Base-by-base conservation (phyloP, 2,797 vertebrate species). In the Melanotaenia maccullochi region DNA sequence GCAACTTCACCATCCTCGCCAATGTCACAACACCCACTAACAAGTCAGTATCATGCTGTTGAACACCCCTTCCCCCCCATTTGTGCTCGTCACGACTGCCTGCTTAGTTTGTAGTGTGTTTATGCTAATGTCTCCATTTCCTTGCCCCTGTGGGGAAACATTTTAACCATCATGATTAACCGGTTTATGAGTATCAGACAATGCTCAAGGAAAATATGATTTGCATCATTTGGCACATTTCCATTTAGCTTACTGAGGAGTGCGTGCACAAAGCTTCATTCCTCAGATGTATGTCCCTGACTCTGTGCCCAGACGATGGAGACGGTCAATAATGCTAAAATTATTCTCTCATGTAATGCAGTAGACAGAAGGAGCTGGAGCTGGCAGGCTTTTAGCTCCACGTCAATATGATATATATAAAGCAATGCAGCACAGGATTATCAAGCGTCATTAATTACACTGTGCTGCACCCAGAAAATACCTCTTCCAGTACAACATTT, bases 1-100 rank as follows among this genome's bases (percentile, higher is more conserved):
- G 95, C 93, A 98, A 97, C 94, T 98, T 98, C 90, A 97, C 97
- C 83, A 96, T 97, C 92, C 95, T 98, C 89, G 95, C 96, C 92
- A 97, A 97, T 84, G 95, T 97, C 85, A 95, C 95, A 73, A 94
- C 96, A 73, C 94, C 97, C 90, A 96, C 96, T 84, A 96, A 95
- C 95, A 97, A 95, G 97, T 98, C 94, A 96, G 97, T 96, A 91
- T 87, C 87, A 90, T 85, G 71, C 79, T 79, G 83, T 86, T 84
- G 78, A 33, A 82, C 83, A 67, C 68, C 84, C 84, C 82, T 55
- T 58, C 74, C 76, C 65, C 68, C 68, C 61, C 60, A 71, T 63
- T 72, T 74, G 58, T 73, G 66, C 75, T 86, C 64, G 25, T 81
- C 86, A 85, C 75, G 63, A 85, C 80, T 86, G 72, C 81, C 78